phyloP scores from a whole-genome alignment of 2,797 vertebrate genomes.

The Galagoides demidoff region DNA sequence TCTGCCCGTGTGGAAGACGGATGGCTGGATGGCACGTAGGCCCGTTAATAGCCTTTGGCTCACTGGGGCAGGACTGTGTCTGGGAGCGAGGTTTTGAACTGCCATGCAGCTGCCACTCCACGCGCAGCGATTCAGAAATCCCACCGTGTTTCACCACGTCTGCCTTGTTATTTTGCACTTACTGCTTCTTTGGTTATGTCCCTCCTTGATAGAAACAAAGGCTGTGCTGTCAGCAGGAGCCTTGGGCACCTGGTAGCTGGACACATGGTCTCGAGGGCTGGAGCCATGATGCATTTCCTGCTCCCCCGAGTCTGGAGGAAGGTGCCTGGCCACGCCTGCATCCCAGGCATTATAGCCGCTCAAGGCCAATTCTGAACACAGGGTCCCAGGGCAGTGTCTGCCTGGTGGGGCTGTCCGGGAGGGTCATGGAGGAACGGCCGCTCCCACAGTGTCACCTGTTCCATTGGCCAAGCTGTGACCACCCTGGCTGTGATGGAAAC shows the following conservation, averaged over 20 bases:
- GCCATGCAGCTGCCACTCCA: not conserved
- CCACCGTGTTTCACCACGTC: no score
- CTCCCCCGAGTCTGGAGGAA: not conserved
- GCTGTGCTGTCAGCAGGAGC: no score
- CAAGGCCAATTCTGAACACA: rapidly evolving
- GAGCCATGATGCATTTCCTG: rapidly evolving
- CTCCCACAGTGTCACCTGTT: not conserved
- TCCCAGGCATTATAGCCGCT: not conserved
- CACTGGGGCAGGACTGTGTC: rapidly evolving
- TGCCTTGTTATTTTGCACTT: not conserved
- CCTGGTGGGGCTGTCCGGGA: rapidly evolving
- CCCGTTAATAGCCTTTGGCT: rapidly evolving
- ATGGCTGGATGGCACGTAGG: not conserved
- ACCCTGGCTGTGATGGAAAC: not conserved
- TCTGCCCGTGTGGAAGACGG: not conserved
- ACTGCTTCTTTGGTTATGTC: not conserved
- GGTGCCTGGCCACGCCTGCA: rapidly evolving
- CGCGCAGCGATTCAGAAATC: not conserved
- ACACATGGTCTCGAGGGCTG: rapidly evolving
- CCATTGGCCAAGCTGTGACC: not conserved
- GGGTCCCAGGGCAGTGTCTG: no score
- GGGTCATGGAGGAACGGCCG: not conserved
- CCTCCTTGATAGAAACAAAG: not conserved
- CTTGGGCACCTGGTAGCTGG: not conserved
- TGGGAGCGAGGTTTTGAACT: not conserved